A percentile compares a stretch with the other conserved stretches of the same genome.
Conservation (phyloP, 1,140 invertebrate species). For the Calliphora vicina region DNA sequence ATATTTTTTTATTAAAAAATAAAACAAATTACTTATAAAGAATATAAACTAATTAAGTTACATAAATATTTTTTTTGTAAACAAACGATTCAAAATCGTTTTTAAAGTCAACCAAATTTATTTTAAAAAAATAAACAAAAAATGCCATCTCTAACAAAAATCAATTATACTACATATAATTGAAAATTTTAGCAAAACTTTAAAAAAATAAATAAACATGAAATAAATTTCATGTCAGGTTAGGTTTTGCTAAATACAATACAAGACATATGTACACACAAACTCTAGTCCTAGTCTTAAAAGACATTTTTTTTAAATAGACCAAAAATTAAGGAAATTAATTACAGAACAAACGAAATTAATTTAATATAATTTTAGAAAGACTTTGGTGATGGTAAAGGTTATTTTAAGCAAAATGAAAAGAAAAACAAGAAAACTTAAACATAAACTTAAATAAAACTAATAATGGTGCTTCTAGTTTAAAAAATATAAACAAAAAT, state of each 20-base stretch:
- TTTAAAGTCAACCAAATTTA: background rate
- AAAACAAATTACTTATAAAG: conserved; percentile 44
- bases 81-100: conserved; percentile 47
- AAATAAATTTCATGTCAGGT: background rate
- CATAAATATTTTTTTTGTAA: conserved; percentile 46
- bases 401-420: background rate
- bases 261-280: background rate
- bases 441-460: conserved; percentile 10
- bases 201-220: background rate
- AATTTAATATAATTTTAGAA: too few species aligned
- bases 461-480: conserved; percentile 33
- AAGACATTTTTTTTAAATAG: conserved; percentile 14
- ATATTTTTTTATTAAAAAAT: conserved; percentile 15
- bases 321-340: conserved; percentile 7
- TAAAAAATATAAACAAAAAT: background rate
- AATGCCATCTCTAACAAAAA: background rate
- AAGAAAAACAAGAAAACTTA: background rate
- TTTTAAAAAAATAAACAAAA: background rate
- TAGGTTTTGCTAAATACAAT: background rate
- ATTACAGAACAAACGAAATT: background rate
- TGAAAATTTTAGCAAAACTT: background rate
- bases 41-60: conserved; percentile 52
- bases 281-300: conserved; percentile 32
- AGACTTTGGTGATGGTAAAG: conserved; percentile 30
- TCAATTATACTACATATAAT: conserved; percentile 3